Evolutionary conservation across 2,888 invertebrate genomes (phyloP), one percentile per base, ranked within the genome.

Genomic region (Tachina fera): DNA sequence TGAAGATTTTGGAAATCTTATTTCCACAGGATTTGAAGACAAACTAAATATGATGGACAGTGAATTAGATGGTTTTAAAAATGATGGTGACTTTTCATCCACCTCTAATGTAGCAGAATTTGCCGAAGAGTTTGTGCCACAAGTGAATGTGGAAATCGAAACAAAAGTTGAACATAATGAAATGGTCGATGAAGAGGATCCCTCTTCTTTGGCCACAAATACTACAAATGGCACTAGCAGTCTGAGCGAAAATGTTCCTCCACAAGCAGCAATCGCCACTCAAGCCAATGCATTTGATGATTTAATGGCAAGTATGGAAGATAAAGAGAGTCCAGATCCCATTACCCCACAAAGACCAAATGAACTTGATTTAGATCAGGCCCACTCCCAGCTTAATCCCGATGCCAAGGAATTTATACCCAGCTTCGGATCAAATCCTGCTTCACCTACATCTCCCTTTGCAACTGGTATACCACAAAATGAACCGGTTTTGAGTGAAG

Each of bases 381-480:
- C 96, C 93, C 95, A 95, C 93, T 97, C 96, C 60, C 96, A 96
- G 83, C 92, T 97, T 88, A 97, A 97, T 93, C 97, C 97, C 0
- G 95, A 97, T 89, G 97, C 97, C 19, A 96, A 96, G n/a, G 97
- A 96, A 93, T 97, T 97, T 92, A 94, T 97, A 82, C 92, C 92
- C 4, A 89, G 87, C 16, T 90, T 89, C 84, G 91, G 90, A 0
- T 90, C 91, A 3, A 90, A 89, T 71, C 97, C 97, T 9, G 93
- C 94, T 8, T 95, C 95, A 9, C 95, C 95, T 0, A 83, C 79
- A 19, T 74, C 76, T n/a, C 84, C 81, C 5, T 76, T 71, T 75
- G 58, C 77, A 31, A 51, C 67, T 47, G 76, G 49, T 0, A 31
- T 45, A 1, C 22, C n/a, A 16, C 41, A 74, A 53, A 63, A 39